Percentiles rank a stretch among this genome's conserved stretches.
phyloP scores from a whole-genome alignment of 2,113 vertebrate genomes.

The Lophura nycthemera region DNA sequence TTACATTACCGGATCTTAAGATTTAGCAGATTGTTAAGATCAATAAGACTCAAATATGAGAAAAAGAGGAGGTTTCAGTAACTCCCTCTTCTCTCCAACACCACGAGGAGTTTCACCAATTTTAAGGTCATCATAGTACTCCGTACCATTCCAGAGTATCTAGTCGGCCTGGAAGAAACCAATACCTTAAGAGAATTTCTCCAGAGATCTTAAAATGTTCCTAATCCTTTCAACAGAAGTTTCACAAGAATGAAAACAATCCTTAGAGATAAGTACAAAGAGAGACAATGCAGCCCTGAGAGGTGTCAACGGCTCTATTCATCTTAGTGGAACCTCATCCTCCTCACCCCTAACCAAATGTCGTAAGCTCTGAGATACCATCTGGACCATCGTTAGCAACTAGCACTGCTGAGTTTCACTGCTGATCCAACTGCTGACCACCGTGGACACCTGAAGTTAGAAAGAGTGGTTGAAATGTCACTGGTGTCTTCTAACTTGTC shows the following conservation, averaged over 20 bases:
- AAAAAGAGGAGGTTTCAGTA: not conserved
- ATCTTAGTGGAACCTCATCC: not conserved
- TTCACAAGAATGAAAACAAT: not conserved
- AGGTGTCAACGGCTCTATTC: not conserved
- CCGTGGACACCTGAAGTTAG: not conserved
- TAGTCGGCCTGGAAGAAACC: not conserved
- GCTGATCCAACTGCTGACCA: not conserved
- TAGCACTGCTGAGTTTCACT: not conserved
- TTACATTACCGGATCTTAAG: not conserved
- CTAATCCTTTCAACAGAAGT: not conserved
- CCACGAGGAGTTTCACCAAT: not conserved
- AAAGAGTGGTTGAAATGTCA: not conserved
- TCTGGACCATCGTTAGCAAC: not conserved
- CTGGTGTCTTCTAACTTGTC: not conserved
- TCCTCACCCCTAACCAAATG: not conserved
- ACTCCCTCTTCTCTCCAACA: not conserved
- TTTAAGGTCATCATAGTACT: not conserved
- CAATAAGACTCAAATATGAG: not conserved
- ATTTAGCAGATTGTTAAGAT: not conserved
- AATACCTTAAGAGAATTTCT: not conserved
- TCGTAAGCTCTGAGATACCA: not conserved
- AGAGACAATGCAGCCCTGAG: not conserved
- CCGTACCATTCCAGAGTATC: not conserved
- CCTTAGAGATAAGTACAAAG: not conserved
- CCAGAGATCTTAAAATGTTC: slow-evolving; percentile 10